Evolutionary conservation across 2,888 invertebrate species (phyloP), one percentile per base, ranked within the genome.

Genomic region (Litoditis marina): DNA sequence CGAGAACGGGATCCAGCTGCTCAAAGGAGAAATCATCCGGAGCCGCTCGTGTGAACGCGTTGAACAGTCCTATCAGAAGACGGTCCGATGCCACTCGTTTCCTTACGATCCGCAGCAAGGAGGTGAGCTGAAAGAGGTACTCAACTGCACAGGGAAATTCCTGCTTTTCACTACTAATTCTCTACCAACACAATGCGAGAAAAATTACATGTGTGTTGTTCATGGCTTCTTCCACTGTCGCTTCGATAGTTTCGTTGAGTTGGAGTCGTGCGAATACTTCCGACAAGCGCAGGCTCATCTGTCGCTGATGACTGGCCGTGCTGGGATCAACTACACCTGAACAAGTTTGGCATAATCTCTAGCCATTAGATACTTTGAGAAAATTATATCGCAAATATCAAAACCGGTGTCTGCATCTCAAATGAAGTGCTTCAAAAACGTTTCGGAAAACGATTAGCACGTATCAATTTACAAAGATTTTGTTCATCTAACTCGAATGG

Each of bases 261-360:
- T 83, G 83, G 22, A 84, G 70, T n/a, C 84, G 66, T 47, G 82
- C 81, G 61, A 83, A 82, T 3, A 84, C 80, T 54, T 84, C 83
- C 7, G 80, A 76, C 22, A 83, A 66, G 16, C 77, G 77, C 61
- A 84, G 73, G 57, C 82, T 83, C 80, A 84, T 79, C 53, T 84
- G 76, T 27, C 84, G 64, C 57, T 84, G 84, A 66, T 84, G 84
- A 57, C 83, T 83, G 13, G 82, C 82, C 30, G 78, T 75, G 4
- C 78, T 80, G 13, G 83, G 83, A 25, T 81, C 69, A 39, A 59
- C 51, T 19, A 51, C 28, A 27, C 49, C 59, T 59, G 31, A 34
- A 39, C n/a, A n/a, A n/a, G n/a, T n/a, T n/a, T n/a, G n/a, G n/a
- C n/a, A n/a, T n/a, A n/a, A n/a, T n/a, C n/a, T n/a, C n/a, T n/a